These are phyloP conservation scores for Nannobrachium achirus DNA, from an alignment of 2,113 vertebrate species.

Conservation along the genomic window DNA sequence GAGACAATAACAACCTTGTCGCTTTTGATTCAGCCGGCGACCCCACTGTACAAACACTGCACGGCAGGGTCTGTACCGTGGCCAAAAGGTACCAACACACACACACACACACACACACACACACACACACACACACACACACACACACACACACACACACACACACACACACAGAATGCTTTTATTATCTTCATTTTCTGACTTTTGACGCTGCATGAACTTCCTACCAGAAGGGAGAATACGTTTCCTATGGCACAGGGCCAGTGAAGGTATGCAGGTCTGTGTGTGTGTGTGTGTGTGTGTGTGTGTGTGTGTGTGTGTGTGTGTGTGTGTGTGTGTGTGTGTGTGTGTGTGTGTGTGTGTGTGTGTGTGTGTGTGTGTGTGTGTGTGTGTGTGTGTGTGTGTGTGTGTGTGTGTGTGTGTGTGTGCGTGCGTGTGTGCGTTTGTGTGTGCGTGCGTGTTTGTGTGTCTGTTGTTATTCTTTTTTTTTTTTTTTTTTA, in stretches of 20 bases:
- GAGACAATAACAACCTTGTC: slow-evolving; percentile 72
- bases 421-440: background rate
- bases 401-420: slow-evolving; percentile 25
- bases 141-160: slow-evolving; percentile 39
- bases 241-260: slow-evolving; percentile 72
- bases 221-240: slow-evolving; percentile 70
- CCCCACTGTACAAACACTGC: slow-evolving; percentile 71
- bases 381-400: slow-evolving; percentile 17
- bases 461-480: background rate
- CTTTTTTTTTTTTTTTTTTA: no score
- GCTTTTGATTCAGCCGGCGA: slow-evolving; percentile 68
- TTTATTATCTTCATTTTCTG: slow-evolving; percentile 62
- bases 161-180: slow-evolving; percentile 35
- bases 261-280: background rate
- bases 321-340: background rate
- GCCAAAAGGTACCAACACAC: slow-evolving; percentile 50
- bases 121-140: slow-evolving; percentile 21
- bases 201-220: slow-evolving; percentile 64
- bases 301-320: background rate
- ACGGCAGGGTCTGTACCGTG: slow-evolving; percentile 54
- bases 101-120: slow-evolving; percentile 31
- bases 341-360: background rate
- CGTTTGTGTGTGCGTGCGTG: background rate
- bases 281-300: slow-evolving; percentile 26
- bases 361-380: background rate